phyloP scores from a whole-genome alignment of 2,113 vertebrate genomes.

The Ceratotherium simum region DNA sequence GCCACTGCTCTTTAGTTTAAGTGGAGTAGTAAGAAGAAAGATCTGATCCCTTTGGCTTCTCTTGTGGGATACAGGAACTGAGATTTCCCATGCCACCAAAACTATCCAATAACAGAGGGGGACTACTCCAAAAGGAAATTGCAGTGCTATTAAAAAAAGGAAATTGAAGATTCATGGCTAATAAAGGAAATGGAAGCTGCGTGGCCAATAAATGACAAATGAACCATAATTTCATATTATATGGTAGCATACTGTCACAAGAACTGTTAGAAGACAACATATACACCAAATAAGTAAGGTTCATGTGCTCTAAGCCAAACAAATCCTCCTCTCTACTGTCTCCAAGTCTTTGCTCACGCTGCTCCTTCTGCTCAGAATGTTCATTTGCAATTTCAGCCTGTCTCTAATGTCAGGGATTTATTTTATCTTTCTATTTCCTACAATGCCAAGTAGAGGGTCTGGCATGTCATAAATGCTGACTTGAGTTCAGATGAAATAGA shows the following conservation, averaged over 20 bases:
- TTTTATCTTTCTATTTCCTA: conserved; percentile 6
- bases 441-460: not conserved
- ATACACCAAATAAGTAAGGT: conserved; percentile 45
- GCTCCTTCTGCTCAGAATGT: not conserved
- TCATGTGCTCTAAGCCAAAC: not conserved
- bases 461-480: conserved; percentile 50
- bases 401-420: conserved; percentile 46
- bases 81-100: conserved; percentile 4
- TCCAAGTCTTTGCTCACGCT: conserved; percentile 26
- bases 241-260: not conserved
- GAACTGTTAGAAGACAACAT: conserved; percentile 26
- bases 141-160: not conserved
- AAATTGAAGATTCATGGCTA: conserved; percentile 26
- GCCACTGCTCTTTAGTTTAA: not conserved
- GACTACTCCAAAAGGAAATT: conserved; percentile 25
- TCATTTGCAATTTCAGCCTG: conserved; percentile 14
- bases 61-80: not conserved
- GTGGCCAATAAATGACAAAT: conserved; percentile 31
- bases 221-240: conserved; percentile 36
- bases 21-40: not conserved
- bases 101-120: conserved; percentile 11
- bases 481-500: conserved; percentile 42
- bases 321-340: not conserved
- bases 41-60: conserved; percentile 9
- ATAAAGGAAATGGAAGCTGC: conserved; percentile 29